Conservation (phyloP, 2,797 vertebrate genomes). For the Glyptemys insculpta region DNA sequence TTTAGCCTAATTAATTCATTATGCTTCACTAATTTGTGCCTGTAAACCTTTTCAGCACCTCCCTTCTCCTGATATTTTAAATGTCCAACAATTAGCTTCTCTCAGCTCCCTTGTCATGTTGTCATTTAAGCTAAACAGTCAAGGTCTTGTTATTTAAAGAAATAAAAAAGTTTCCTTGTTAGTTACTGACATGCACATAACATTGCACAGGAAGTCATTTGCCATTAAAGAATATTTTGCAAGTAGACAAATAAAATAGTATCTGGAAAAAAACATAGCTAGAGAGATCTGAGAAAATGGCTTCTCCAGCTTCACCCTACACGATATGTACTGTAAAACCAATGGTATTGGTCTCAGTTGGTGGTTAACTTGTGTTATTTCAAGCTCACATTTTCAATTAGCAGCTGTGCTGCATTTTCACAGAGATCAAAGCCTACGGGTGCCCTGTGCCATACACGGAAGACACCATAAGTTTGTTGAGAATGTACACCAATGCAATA, state of each 20-base stretch:
- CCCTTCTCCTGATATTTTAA: background rate
- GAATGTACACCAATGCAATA: accelerated
- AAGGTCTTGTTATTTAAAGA: background rate
- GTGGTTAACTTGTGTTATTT: background rate
- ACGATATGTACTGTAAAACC: background rate
- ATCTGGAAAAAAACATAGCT: constrained; percentile 7
- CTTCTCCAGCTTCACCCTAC: background rate
- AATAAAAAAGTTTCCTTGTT: background rate
- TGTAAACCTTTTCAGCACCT: constrained; percentile 16
- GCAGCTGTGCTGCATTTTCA: background rate
- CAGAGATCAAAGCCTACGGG: background rate
- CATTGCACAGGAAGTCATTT: background rate
- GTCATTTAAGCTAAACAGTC: background rate
- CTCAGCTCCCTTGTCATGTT: background rate
- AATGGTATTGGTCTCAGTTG: background rate
- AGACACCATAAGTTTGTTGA: accelerated
- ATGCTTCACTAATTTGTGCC: constrained; percentile 9
- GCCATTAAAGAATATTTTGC: constrained; percentile 25
- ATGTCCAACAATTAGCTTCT: constrained; percentile 51
- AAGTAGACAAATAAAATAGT: background rate
- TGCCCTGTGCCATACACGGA: background rate
- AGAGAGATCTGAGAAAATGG: constrained; percentile 22
- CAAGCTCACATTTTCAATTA: background rate
- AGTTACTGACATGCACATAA: constrained; percentile 1
- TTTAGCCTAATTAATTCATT: constrained; percentile 19